Evolutionary conservation across 1,140 invertebrate genomes (phyloP).

Genomic region (Drosophila kikkawai): DNA sequence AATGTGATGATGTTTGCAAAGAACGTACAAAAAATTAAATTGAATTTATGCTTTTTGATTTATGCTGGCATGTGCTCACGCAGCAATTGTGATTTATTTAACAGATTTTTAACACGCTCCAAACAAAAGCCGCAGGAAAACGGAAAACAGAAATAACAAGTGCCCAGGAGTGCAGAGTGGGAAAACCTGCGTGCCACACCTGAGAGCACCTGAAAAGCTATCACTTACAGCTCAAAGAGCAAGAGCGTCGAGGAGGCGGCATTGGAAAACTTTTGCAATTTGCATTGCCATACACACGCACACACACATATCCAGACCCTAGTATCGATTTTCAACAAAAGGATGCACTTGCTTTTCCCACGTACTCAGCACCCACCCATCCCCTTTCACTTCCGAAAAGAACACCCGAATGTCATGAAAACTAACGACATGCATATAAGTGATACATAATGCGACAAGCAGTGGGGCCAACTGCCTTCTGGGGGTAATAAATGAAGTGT

Average conservation of each 20-base stretch:
- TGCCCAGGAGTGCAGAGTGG: conserved; percentile 20
- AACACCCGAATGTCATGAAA: conserved; percentile 66
- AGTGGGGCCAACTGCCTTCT: conserved; percentile 25
- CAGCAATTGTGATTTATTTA: conserved; percentile 63
- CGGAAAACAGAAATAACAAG: conserved; percentile 18
- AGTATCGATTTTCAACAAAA: conserved; percentile 74
- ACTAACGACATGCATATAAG: conserved; percentile 81
- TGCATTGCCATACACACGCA: conserved; percentile 44
- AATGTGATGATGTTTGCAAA: conserved; percentile 15
- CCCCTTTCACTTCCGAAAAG: conserved; percentile 20
- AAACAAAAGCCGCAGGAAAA: conserved; percentile 25
- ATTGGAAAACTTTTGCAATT: conserved; percentile 56
- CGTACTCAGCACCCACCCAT: neutral
- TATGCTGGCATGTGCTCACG: conserved; percentile 32
- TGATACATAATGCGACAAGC: conserved; percentile 66
- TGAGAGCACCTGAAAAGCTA: conserved; percentile 66
- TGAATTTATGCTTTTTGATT: conserved; percentile 55
- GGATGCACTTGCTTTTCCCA: conserved; percentile 44
- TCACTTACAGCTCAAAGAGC: conserved; percentile 81
- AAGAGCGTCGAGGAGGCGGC: conserved; percentile 14
- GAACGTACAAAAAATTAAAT: conserved; percentile 32
- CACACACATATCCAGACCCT: neutral
- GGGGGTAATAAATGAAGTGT: conserved; percentile 79
- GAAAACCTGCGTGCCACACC: conserved; percentile 53
- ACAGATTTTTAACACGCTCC: conserved; percentile 56